phyloP scores from a whole-genome alignment of 2,113 vertebrate genomes.

The Archocentrus centrarchus region DNA sequence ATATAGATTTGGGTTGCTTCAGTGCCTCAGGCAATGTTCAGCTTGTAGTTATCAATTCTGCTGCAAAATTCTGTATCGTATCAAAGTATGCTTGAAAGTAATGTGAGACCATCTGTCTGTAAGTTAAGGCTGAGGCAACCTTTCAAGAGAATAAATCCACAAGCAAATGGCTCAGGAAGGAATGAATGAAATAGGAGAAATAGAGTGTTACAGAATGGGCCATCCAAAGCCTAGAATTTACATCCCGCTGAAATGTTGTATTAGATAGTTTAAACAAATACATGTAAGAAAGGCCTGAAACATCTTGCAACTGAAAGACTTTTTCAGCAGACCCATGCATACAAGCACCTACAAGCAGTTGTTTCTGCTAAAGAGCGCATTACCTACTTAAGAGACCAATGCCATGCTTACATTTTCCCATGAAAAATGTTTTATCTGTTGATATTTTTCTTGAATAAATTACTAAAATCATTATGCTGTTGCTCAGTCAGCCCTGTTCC shows the following conservation, averaged over 20 bases:
- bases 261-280: not conserved
- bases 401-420: not conserved
- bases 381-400: not conserved
- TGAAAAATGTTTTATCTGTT: not conserved
- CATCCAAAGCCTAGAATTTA: not conserved
- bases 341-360: no score
- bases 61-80: not conserved
- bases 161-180: not conserved
- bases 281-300: not conserved
- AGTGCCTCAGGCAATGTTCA: not conserved
- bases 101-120: conserved; percentile 1
- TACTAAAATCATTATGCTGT: not conserved
- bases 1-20: conserved; percentile 3
- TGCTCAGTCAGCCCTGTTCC: not conserved
- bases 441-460: not conserved
- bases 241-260: not conserved
- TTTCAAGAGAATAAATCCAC: not conserved
- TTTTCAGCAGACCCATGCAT: not conserved
- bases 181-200: not conserved
- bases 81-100: not conserved
- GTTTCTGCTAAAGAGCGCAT: not conserved
- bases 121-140: not conserved
- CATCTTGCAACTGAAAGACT: not conserved
- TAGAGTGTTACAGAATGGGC: not conserved
- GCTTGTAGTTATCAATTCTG: not conserved